Evolutionary conservation across 2,113 vertebrate species (phyloP).

Genomic region (Elgaria multicarinata): DNA sequence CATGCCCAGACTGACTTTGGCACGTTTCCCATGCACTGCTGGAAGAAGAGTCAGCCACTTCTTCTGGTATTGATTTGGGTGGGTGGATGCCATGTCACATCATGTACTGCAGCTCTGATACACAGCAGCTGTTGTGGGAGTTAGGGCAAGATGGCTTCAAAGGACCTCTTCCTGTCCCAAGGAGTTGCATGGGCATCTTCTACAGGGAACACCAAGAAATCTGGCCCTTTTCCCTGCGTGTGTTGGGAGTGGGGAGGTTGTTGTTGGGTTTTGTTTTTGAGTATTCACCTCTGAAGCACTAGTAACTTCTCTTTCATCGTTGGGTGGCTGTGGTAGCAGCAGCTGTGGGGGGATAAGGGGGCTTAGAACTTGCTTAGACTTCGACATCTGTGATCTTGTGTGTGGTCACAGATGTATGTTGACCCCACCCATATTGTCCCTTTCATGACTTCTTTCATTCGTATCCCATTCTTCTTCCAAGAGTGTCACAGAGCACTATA

Average conservation of each 20-base stretch:
- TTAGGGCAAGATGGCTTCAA: neutral
- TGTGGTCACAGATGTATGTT: neutral
- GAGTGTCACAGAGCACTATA: too few species aligned
- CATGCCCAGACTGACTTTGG: neutral
- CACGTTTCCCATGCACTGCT: neutral
- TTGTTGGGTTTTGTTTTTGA: neutral
- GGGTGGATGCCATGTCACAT: neutral
- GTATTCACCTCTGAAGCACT: neutral
- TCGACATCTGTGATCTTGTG: neutral
- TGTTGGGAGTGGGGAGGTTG: too few species aligned
- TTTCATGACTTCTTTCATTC: neutral
- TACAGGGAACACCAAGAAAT: neutral
- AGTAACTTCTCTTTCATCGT: neutral
- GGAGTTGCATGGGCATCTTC: neutral
- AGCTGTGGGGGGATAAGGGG: neutral
- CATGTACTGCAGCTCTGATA: neutral
- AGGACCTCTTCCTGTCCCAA: neutral
- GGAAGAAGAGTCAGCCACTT: neutral
- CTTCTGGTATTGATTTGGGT: neutral
- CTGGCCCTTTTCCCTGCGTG: conserved; percentile 3
- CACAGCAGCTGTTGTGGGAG: neutral
- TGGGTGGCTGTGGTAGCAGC: neutral
- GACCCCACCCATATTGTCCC: neutral
- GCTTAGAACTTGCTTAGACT: neutral
- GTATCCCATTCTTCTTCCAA: neutral